Conservation (phyloP, 2,888 invertebrate genomes). For the Ceraclea dissimilis region DNA sequence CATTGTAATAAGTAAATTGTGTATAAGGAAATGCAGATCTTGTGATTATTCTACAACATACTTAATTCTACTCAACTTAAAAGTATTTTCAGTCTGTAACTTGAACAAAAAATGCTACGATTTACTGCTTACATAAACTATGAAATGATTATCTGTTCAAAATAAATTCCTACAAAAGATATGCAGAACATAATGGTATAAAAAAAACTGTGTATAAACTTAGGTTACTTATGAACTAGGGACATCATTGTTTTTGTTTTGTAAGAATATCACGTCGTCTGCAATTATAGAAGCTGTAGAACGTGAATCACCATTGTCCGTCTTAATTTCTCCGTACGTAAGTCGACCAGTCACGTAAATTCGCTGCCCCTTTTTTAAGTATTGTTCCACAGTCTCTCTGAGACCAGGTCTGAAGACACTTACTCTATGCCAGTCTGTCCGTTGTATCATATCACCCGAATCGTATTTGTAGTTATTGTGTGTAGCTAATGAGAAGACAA, state of each 20-base stretch:
- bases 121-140: too few species aligned
- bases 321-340: constrained; percentile 77
- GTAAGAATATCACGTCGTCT: constrained; percentile 80
- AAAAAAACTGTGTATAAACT: too few species aligned
- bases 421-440: constrained; percentile 88
- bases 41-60: too few species aligned
- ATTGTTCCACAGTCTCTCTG: constrained; percentile 70
- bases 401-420: constrained; percentile 80
- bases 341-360: constrained; percentile 75
- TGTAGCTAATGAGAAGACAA: constrained; percentile 85
- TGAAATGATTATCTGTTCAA: too few species aligned
- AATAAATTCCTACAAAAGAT: too few species aligned
- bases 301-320: constrained; percentile 63
- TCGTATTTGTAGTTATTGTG: constrained; percentile 78
- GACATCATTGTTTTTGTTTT: constrained; percentile 30
- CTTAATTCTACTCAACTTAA: too few species aligned
- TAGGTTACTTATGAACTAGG: too few species aligned
- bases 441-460: constrained; percentile 70
- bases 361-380: constrained; percentile 78
- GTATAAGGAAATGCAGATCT: too few species aligned
- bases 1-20: too few species aligned
- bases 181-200: too few species aligned
- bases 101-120: too few species aligned
- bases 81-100: too few species aligned
- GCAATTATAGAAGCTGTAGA: constrained; percentile 76